These are phyloP conservation scores for Sebastes iracundus DNA, from an alignment of 2,797 vertebrate species.

Conservation along the genomic window DNA sequence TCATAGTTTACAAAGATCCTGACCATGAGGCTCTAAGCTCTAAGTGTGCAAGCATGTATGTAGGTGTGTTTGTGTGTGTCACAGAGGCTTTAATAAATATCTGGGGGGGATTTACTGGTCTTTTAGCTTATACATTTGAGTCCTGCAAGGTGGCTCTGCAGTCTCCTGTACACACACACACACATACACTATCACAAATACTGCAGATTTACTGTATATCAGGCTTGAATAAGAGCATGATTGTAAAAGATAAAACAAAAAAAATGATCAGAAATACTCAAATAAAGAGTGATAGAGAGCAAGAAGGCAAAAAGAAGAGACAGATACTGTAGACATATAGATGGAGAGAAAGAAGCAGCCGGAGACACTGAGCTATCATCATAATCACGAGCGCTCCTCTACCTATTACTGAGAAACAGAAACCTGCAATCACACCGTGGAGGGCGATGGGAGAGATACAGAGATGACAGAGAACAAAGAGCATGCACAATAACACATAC, in stretches of 20 bases:
- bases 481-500: conserved; percentile 24
- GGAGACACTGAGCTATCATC: conserved; percentile 36
- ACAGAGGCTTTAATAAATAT: conserved; percentile 67
- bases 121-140: conserved; percentile 53
- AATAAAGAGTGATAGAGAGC: background rate
- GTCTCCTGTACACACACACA: conserved; percentile 22
- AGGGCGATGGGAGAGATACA: conserved; percentile 20
- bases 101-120: conserved; percentile 54
- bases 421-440: conserved; percentile 31
- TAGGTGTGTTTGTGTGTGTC: conserved; percentile 18
- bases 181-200: background rate
- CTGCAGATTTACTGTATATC: background rate
- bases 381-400: conserved; percentile 33
- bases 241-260: background rate
- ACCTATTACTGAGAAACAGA: conserved; percentile 50
- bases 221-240: background rate
- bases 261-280: background rate
- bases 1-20: background rate
- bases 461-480: conserved; percentile 47
- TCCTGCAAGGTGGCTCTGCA: conserved; percentile 23
- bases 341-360: conserved; percentile 26
- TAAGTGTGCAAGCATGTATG: background rate
- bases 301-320: background rate
- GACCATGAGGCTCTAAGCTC: background rate
- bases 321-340: background rate